Percentiles rank a stretch among this genome's conserved stretches.
Evolutionary conservation across 2,113 vertebrate species (phyloP).

Genomic region (Zosterops japonicus): DNA sequence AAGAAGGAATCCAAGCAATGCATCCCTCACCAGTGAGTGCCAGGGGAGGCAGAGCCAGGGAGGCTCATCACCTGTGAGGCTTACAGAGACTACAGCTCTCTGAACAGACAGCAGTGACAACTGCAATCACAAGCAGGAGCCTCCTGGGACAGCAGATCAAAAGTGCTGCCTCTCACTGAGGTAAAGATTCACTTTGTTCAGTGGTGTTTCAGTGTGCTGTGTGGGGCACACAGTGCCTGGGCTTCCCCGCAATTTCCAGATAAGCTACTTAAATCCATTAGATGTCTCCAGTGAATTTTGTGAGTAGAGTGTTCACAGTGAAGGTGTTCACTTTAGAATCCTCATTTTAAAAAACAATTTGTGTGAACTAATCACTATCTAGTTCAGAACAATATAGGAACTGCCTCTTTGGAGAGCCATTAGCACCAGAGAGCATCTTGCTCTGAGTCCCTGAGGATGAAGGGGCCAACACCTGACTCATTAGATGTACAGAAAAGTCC

Average conservation of each 20-base stretch:
- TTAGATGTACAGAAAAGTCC: background rate
- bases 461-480: background rate
- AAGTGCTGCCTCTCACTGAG: background rate
- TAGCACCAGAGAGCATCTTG: background rate
- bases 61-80: rapidly evolving
- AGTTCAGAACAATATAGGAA: background rate
- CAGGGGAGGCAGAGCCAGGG: background rate
- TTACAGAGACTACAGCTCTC: background rate
- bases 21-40: background rate
- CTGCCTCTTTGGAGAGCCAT: background rate
- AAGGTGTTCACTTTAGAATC: background rate
- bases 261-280: background rate
- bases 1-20: background rate
- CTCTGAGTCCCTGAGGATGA: background rate
- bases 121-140: rapidly evolving
- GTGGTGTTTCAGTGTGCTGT: background rate
- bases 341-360: background rate
- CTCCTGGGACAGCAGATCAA: background rate
- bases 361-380: background rate
- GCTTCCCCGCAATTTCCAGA: background rate
- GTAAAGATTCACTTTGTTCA: background rate
- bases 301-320: rapidly evolving
- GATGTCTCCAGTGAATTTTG: background rate
- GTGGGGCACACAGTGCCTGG: rapidly evolving
- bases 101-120: background rate